phyloP scores from a whole-genome alignment of 2,888 invertebrate species.

The Linnaemya vulpina region DNA sequence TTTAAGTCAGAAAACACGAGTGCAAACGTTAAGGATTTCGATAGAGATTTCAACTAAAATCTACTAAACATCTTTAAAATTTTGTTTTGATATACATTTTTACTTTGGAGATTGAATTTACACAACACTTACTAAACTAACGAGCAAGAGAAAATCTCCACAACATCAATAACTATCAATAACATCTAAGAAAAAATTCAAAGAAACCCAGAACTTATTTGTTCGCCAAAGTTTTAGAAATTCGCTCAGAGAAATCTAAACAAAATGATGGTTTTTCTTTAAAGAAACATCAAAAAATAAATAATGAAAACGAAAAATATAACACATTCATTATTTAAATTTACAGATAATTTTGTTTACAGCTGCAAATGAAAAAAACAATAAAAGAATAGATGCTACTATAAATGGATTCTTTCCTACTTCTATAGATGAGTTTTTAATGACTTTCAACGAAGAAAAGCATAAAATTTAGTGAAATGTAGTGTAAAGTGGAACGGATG shows the following conservation, averaged over 20 bases:
- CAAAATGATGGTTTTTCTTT: background rate
- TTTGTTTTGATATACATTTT: too few relatives aligned
- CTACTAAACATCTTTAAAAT: too few relatives aligned
- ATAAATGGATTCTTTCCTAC: background rate
- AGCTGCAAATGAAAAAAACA: conserved; percentile 23
- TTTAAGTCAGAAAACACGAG: too few relatives aligned
- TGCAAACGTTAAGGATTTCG: too few relatives aligned
- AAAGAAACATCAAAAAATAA: background rate
- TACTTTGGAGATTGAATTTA: too few relatives aligned
- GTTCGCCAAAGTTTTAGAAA: background rate
- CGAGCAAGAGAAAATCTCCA: too few relatives aligned
- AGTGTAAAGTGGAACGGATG: conserved; percentile 1
- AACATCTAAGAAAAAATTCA: too few relatives aligned
- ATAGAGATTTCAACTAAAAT: too few relatives aligned
- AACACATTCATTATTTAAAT: conserved; percentile 28
- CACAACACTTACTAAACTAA: too few relatives aligned
- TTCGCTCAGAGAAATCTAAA: background rate
- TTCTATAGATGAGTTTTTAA: conserved; percentile 56
- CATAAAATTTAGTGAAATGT: conserved; percentile 2
- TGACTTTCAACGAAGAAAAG: conserved; percentile 37
- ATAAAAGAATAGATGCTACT: conserved; percentile 6
- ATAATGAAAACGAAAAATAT: conserved; percentile 1
- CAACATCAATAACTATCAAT: too few relatives aligned
- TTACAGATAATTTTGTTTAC: conserved; percentile 16
- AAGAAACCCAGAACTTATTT: too few relatives aligned